Conservation (phyloP, 2,113 vertebrate species). For the Prietella phreatophila region DNA sequence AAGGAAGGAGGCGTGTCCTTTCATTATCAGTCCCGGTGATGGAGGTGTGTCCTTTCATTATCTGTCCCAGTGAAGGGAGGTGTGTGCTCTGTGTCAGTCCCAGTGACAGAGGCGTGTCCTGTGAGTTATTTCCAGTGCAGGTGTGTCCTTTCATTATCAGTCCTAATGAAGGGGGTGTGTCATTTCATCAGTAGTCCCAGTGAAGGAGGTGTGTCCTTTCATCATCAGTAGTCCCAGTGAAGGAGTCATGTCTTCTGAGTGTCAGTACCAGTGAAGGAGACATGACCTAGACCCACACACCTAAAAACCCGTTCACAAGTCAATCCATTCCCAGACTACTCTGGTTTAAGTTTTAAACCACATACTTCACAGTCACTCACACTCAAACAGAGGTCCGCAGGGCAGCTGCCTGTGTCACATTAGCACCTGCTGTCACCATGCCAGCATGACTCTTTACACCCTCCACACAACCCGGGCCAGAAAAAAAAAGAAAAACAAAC, state of each 20-base stretch:
- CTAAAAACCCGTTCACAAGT: slow-evolving; percentile 8
- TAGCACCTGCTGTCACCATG: slow-evolving; percentile 38
- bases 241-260: not conserved
- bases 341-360: slow-evolving; percentile 6
- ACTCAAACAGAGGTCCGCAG: not conserved
- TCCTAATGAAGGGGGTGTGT: not conserved
- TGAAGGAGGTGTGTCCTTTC: not conserved
- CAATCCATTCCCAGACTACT: not conserved
- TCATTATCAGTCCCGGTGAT: not conserved
- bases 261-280: not conserved
- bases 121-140: no score
- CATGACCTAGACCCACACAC: not conserved
- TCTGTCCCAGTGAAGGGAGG: not conserved
- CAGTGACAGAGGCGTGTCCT: not conserved
- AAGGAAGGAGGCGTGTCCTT: not conserved
- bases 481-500: slow-evolving; percentile 16
- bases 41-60: not conserved
- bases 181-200: not conserved
- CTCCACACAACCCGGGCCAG: slow-evolving; percentile 4
- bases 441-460: slow-evolving; percentile 19
- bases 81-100: not conserved
- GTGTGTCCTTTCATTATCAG: not conserved
- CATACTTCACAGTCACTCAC: slow-evolving; percentile 31
- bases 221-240: not conserved
- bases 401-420: slow-evolving; percentile 35